phyloP scores from a whole-genome alignment of 35 echinoderm and acorn worm species.

The Apostichopus japonicus region DNA sequence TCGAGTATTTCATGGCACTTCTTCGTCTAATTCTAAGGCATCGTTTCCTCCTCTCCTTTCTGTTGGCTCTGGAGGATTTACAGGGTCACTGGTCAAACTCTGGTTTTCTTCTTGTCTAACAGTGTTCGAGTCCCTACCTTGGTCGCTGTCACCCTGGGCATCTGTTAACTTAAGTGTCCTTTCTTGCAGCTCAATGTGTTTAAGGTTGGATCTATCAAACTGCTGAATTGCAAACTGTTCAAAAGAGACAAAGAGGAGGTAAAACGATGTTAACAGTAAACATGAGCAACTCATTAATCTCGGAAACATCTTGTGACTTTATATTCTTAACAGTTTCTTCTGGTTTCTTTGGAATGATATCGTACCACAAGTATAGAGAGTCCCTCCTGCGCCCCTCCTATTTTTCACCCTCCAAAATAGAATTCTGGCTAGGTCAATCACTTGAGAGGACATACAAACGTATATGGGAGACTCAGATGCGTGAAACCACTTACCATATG shows the following conservation, averaged over 20 bases:
- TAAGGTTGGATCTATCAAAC: constrained; percentile 36
- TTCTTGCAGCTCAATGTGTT: constrained; percentile 24
- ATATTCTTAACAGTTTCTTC: no score
- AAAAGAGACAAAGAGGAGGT: no score
- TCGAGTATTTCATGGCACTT: background rate
- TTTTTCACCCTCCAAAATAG: no score
- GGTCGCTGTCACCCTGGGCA: background rate
- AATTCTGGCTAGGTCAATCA: background rate
- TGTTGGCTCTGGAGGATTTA: background rate
- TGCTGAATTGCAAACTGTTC: constrained; percentile 25
- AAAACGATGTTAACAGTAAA: no score
- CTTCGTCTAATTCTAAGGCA: background rate
- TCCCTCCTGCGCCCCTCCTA: no score
- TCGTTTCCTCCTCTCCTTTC: background rate
- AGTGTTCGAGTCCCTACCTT: background rate
- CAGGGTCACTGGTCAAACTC: background rate
- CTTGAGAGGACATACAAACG: background rate
- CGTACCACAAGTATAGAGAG: no score
- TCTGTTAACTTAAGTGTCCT: background rate
- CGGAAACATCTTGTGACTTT: no score
- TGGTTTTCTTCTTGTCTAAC: background rate
- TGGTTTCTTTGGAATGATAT: no score
- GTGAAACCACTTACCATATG: background rate
- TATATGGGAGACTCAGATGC: background rate
- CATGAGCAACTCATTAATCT: no score